Evolutionary conservation across 2,113 vertebrate species (phyloP), one percentile per base, ranked within the genome.

Genomic region (Chrysemys picta): DNA sequence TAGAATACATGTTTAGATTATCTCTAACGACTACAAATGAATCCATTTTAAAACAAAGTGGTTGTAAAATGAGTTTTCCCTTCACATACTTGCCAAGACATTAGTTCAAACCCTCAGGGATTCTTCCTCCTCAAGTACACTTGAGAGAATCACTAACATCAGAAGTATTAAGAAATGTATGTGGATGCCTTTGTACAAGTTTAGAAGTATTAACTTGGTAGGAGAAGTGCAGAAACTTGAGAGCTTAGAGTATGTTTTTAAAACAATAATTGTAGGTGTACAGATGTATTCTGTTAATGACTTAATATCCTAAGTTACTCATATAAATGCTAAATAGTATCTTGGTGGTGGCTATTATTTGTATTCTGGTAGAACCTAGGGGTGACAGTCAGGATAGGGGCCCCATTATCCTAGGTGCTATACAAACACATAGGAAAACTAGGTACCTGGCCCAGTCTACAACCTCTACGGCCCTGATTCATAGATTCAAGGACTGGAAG

Each of bases 51-150:
- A 25, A 92, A 16, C 3, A 72, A 84, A 95, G 76, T 10, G 47
- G 1, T 59, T 16, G 72, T 86, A 80, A 88, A 85, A 17, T 8
- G 14, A 25, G 3, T 54, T 93, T 0, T 0, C 24, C 42, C 86
- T 11, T 87, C 90, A 38, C 42, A 84, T 62, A 83, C 12, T 57
- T 90, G 45, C 29, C 14, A 81, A 88, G 86, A 93, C 91, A 84
- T 0, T 0, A 78, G 69, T 86, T 8, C 8, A 69, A 29, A 76
- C 45, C 31, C 49, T 89, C 6, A 38, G 0, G 0, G 0, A 29
- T 80, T 90, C 79, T 17, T 93, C 16, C 31, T 21, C 17, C 53
- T 9, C 11, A 47, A 45, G 3, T 91, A 35, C 59, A 82, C 29
- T 65, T 89, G 35, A 91, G 89, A 24, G 6, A 76, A 27, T 3